Evolutionary conservation across 1,140 invertebrate species (phyloP), one percentile per base, ranked within the genome.

Genomic region (Agraylea sexmaculata): DNA sequence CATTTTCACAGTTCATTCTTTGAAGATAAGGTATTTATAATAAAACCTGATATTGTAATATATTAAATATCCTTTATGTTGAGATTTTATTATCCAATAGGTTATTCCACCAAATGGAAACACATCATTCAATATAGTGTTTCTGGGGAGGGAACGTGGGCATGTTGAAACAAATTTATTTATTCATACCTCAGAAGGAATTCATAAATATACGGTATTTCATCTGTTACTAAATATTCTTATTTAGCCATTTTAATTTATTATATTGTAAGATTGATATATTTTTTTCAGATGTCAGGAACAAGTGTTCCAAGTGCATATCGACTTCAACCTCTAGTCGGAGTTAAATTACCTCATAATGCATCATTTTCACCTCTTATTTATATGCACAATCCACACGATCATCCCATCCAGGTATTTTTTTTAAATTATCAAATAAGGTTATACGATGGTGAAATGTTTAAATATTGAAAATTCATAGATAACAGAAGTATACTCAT

Each of bases 81-180:
- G 30, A n/a, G 6, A 15, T 35, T 38, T 33, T 43, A 3, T 15
- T 33, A 18, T 20, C 34, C 27, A n/a, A 40, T 57, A 64, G 64
- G 58, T 59, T 43, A 79, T 97, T 58, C 78, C 83, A 54, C 87
- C 90, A 31, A 74, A 83, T 40, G 82, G 83, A 32, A 95, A 95
- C 62, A 95, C 91, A 47, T 84, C 87, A 43, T 96, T 97, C 69
- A 90, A 83, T 69, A 86, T 96, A 51, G 87, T 95, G 40, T 95
- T 93, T 68, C 73, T 96, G 51, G 90, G 90, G 13, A 69, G 91
- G 54, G 79, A 87, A 64, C 80, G 91, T 65, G 90, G 89, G 45
- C 77, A 77, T 54, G 78, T 91, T 46, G 77, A 89, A 60, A 87
- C 87, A 60, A 79, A 79, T 60, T 74, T 97, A 55, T 87, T 83